phyloP scores from a whole-genome alignment of 2,888 invertebrate species.

The Noctua comes region DNA sequence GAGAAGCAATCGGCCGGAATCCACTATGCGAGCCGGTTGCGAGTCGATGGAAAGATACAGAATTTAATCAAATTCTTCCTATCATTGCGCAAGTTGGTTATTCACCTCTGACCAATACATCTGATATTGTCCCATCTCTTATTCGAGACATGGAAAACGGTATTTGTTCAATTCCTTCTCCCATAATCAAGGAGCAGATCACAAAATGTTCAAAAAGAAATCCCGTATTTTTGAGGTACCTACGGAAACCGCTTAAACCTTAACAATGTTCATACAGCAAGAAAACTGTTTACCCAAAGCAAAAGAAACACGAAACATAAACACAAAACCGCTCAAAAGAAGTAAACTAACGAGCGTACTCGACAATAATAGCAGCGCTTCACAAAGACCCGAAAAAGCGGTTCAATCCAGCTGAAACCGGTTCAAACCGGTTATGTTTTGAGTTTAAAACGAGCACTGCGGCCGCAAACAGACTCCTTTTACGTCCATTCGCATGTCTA shows the following conservation, averaged over 20 bases:
- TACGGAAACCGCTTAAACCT: neutral
- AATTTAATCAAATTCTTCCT: neutral
- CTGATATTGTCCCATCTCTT: neutral
- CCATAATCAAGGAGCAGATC: neutral
- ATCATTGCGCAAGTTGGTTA: neutral
- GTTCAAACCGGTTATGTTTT: conserved; percentile 46
- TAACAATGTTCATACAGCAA: conserved; percentile 6
- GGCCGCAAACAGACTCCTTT: conserved; percentile 44
- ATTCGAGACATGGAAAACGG: neutral
- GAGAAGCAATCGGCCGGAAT: neutral
- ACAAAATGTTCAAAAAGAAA: neutral
- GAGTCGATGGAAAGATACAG: neutral
- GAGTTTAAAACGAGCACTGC: conserved; percentile 47
- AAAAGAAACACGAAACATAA: conserved; percentile 22
- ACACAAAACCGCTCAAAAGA: conserved; percentile 38
- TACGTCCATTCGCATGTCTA: conserved; percentile 41
- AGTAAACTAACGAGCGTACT: conserved; percentile 39
- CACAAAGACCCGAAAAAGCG: conserved; percentile 33
- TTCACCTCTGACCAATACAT: neutral
- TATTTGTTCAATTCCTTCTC: neutral
- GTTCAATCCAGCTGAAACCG: conserved; percentile 43
- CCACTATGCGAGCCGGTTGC: neutral
- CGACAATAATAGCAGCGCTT: conserved; percentile 44
- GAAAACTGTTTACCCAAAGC: conserved; percentile 26
- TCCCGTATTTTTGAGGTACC: neutral